A percentile compares a stretch with the other conserved stretches of the same genome.
Conservation (phyloP, 1,140 invertebrate genomes). For the Leptinotarsa texana region DNA sequence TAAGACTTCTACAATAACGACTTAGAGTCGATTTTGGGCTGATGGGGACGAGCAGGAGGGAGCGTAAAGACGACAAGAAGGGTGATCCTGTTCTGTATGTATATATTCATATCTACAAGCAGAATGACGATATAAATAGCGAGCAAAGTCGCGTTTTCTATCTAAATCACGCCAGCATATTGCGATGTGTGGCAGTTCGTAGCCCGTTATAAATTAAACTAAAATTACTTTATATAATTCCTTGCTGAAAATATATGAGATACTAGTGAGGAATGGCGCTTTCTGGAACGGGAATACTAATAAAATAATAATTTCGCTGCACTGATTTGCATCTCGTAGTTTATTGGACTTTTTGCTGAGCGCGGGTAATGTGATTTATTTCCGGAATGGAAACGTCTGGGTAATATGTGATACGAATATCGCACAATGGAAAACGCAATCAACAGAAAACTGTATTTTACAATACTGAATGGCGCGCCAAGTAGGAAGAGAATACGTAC, state of each 20-base stretch:
- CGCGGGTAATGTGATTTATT: constrained; percentile 38
- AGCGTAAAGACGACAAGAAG: neutral
- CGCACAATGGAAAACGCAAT: constrained; percentile 12
- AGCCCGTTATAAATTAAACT: constrained; percentile 47
- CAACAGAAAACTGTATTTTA: neutral
- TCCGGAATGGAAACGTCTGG: constrained; percentile 7
- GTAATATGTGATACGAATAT: constrained; percentile 24
- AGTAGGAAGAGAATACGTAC: no score
- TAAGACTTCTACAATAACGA: neutral
- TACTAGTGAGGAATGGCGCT: constrained; percentile 15
- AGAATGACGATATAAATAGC: constrained; percentile 52
- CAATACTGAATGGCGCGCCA: no score
- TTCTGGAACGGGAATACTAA: constrained; percentile 29
- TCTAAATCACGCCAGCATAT: constrained; percentile 51
- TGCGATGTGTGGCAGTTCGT: constrained; percentile 43
- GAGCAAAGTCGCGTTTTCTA: constrained; percentile 51
- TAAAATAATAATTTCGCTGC: constrained; percentile 39
- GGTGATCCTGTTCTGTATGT: constrained; percentile 43
- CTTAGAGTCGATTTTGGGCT: neutral
- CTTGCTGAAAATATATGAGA: constrained; percentile 9
- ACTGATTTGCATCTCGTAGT: constrained; percentile 36
- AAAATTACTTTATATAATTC: constrained; percentile 48
- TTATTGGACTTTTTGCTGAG: constrained; percentile 38
- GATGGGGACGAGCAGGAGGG: neutral
- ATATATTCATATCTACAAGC: constrained; percentile 52